Evolutionary conservation across 2,113 vertebrate genomes (phyloP), one percentile per base, ranked within the genome.

Genomic region (Cyanoramphus novaezelandiae): DNA sequence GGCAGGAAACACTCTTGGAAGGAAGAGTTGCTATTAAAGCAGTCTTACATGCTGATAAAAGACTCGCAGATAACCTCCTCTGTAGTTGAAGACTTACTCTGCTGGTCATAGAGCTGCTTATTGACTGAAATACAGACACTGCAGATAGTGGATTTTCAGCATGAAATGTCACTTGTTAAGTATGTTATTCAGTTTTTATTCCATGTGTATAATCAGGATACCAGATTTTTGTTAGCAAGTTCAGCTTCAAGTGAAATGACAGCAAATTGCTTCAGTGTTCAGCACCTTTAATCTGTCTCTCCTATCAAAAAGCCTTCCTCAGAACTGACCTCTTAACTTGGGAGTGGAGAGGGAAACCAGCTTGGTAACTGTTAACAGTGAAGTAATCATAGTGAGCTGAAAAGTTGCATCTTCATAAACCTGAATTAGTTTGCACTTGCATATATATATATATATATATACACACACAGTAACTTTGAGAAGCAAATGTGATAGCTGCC

Each of bases 141-240:
- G 11, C 21, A 57, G 31, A 65, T 37, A 21, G 29, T 43, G 33
- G 13, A 31, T 25, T 94, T 86, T 77, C 76, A n/a, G 37, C 13
- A 5, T 69, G 10, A 35, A 46, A 49, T 46, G 65, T 79, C 41
- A 13, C 31, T 55, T 62, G 63, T 60, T 57, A 72, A 41, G 17
- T 18, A 5, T 13, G 15, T 62, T 80, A 7, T 1, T 10, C 14
- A 6, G 8, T 25, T 92, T 89, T 50, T 52, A 25, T 68, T 71
- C 33, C 0, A 0, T n/a, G 2, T 55, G 7, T 12, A 5, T 77
- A 27, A 63, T 31, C 25, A 27, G 31, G 10, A 15, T 28, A 44
- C 8, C 9, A 11, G 28, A 14, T 68, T 90, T 91, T 74, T 53
- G 55, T 46, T 52, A 50, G 57, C 10, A 21, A 20, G 17, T 57